Conservation (phyloP, 2,888 invertebrate species). For the Malthinus seriepunctatus region DNA sequence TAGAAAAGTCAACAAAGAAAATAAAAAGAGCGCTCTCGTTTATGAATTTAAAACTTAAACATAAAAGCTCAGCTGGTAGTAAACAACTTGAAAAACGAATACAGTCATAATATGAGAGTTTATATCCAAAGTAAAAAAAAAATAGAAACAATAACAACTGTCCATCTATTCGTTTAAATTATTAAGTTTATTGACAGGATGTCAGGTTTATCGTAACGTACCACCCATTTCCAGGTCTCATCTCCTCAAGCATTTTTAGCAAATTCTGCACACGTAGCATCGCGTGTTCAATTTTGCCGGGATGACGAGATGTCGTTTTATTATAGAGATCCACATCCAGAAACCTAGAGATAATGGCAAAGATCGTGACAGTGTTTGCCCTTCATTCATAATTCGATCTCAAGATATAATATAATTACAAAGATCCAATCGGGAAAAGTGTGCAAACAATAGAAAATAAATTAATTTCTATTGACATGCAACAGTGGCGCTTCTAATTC, state of each 20-base stretch:
- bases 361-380: conserved; percentile 30
- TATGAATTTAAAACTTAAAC: no score
- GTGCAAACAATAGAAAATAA: conserved; percentile 25
- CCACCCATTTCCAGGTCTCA: conserved; percentile 30
- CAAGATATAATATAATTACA: conserved; percentile 18
- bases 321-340: conserved; percentile 39
- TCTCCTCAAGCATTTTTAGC: conserved; percentile 29
- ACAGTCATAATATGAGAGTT: no score
- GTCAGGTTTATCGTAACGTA: conserved; percentile 29
- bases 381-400: conserved; percentile 27
- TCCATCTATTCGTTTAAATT: conserved; percentile 27
- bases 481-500: conserved; percentile 10
- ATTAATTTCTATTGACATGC: conserved; percentile 19
- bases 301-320: conserved; percentile 38
- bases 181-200: conserved; percentile 29
- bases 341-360: conserved; percentile 37
- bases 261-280: conserved; percentile 52
- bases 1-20: no score
- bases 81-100: no score
- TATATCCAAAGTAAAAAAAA: conserved; percentile 1
- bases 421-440: conserved; percentile 11
- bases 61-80: no score
- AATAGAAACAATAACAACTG: conserved; percentile 19
- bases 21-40: no score
- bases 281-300: conserved; percentile 42